Conservation (phyloP, 2,113 vertebrate species). For the Balaeniceps rex region DNA sequence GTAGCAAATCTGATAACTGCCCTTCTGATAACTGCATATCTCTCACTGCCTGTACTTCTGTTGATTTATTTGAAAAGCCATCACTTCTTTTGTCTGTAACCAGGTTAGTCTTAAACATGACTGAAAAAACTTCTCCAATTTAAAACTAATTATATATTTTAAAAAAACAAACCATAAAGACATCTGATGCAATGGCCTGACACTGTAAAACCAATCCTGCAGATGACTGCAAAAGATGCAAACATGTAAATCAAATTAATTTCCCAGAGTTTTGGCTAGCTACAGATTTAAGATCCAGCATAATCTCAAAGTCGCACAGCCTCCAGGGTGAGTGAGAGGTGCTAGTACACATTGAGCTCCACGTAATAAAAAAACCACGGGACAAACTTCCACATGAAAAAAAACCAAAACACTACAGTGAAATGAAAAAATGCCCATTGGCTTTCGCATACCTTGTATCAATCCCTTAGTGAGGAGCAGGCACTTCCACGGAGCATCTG, state of each 20-base stretch:
- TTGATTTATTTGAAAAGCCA: background rate
- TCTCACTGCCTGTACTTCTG: background rate
- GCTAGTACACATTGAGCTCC: background rate
- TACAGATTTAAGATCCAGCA: background rate
- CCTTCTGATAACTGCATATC: too few relatives aligned
- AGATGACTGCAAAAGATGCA: background rate
- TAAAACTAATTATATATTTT: background rate
- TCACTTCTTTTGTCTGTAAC: background rate
- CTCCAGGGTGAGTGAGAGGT: background rate
- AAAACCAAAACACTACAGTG: too few relatives aligned
- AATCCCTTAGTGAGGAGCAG: background rate
- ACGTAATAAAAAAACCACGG: background rate
- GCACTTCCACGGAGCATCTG: background rate
- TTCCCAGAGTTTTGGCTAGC: background rate
- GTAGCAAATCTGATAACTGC: accelerated
- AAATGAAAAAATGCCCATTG: background rate
- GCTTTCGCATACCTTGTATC: background rate
- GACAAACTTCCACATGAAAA: background rate
- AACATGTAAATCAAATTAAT: background rate
- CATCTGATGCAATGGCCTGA: background rate
- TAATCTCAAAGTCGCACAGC: background rate
- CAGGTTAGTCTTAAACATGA: background rate
- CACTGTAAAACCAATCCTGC: background rate
- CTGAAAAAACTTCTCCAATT: background rate
- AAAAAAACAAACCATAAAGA: background rate